Percentiles rank a stretch among this genome's conserved stretches.
Conservation (phyloP, 1,140 invertebrate genomes). For the Parasteatoda tepidariorum region DNA sequence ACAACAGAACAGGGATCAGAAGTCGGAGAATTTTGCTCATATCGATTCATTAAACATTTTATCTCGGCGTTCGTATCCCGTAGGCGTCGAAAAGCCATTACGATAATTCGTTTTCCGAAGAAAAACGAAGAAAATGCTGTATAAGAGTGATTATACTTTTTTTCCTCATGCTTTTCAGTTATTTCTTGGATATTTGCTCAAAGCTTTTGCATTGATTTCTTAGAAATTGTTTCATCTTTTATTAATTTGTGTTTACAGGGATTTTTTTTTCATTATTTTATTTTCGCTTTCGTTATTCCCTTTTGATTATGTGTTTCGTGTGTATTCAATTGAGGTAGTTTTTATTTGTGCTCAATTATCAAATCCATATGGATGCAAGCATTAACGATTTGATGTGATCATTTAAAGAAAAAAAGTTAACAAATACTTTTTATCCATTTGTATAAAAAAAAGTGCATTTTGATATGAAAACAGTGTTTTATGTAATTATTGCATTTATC, state of each 20-base stretch:
- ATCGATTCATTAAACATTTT: conserved; percentile 52
- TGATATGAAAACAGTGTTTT: too few relatives aligned
- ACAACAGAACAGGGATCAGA: conserved; percentile 5
- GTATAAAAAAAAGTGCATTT: too few relatives aligned
- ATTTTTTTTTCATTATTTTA: conserved; percentile 21
- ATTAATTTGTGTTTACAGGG: conserved; percentile 42
- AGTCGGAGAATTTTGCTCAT: conserved; percentile 32
- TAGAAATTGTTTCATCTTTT: conserved; percentile 39
- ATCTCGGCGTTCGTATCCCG: conserved; percentile 25
- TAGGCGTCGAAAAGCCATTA: conserved; percentile 52
- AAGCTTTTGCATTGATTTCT: conserved; percentile 43
- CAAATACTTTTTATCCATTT: too few relatives aligned
- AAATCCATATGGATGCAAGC: not conserved
- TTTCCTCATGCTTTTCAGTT: not conserved
- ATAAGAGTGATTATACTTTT: conserved; percentile 29
- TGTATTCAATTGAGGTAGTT: not conserved
- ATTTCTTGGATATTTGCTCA: conserved; percentile 33
- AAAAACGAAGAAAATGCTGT: conserved; percentile 21
- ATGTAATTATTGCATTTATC: too few relatives aligned
- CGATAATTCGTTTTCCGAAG: conserved; percentile 39
- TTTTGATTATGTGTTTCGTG: not conserved
- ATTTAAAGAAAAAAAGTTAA: not conserved
- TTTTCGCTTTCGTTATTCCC: not conserved
- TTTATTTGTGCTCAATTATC: not conserved
- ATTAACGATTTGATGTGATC: not conserved